These are phyloP conservation scores for Drosophila incognita DNA, from an alignment of 2,888 invertebrate species.

Conservation along the genomic window DNA sequence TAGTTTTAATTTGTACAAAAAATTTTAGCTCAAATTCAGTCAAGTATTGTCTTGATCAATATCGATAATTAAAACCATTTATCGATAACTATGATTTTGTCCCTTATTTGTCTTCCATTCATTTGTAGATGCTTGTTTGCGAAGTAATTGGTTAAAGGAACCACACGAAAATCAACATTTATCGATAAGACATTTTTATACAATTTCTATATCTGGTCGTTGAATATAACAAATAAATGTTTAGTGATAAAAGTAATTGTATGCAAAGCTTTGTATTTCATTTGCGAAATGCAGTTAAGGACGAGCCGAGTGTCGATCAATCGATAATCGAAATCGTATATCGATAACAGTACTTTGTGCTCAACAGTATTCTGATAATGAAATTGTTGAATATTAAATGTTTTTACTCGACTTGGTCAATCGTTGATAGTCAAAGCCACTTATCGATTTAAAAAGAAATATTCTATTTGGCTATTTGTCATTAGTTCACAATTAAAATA, in stretches of 20 bases:
- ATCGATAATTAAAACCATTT: background rate
- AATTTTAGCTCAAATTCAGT: constrained; percentile 23
- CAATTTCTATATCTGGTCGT: background rate
- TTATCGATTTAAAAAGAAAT: constrained; percentile 10
- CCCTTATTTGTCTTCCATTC: background rate
- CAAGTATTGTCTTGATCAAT: constrained; percentile 8
- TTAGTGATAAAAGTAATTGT: background rate
- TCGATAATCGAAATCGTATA: background rate
- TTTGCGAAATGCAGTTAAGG: background rate
- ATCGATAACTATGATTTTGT: background rate
- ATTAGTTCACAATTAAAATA: constrained; percentile 35
- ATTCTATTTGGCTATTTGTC: constrained; percentile 21
- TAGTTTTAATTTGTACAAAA: constrained; percentile 34
- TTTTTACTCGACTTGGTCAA: background rate
- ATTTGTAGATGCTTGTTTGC: background rate
- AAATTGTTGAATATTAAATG: background rate
- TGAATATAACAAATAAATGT: background rate
- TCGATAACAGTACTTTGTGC: background rate
- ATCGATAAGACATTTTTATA: background rate
- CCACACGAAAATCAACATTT: background rate
- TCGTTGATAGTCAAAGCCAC: background rate
- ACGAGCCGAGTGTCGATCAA: background rate
- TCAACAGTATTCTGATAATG: background rate
- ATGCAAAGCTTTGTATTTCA: background rate
- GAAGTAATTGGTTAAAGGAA: background rate